Conservation (phyloP, 1,140 invertebrate genomes). For the Coenobita brevimanus region DNA sequence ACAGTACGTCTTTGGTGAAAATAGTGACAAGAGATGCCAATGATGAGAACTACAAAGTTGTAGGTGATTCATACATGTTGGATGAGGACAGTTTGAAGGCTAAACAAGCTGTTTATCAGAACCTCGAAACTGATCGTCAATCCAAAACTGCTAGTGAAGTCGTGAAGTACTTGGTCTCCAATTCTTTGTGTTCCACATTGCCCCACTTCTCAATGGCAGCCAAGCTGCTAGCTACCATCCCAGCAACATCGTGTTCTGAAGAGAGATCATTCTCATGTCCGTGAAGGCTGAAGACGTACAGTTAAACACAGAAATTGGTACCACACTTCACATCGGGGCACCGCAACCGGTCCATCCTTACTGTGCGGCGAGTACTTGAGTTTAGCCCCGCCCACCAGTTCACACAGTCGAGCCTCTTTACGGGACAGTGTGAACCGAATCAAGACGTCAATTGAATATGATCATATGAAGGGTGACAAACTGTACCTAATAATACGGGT, state of each 20-base stretch:
- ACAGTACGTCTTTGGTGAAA: not conserved
- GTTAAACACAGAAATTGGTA: too few relatives aligned
- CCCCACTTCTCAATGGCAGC: slow-evolving; percentile 5
- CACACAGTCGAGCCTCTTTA: too few relatives aligned
- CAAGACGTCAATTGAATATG: too few relatives aligned
- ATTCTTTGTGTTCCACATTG: not conserved
- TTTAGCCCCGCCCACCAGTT: too few relatives aligned
- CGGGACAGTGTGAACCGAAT: too few relatives aligned
- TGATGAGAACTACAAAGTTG: not conserved
- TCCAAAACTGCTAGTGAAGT: not conserved
- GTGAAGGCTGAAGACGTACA: not conserved
- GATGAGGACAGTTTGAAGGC: not conserved
- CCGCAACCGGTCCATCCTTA: too few relatives aligned
- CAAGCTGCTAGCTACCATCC: slow-evolving; percentile 3
- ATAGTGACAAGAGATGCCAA: not conserved
- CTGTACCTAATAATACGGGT: too few relatives aligned
- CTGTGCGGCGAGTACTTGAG: too few relatives aligned
- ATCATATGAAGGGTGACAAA: too few relatives aligned
- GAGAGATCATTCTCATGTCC: slow-evolving; percentile 22
- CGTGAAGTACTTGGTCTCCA: not conserved
- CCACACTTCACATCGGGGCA: too few relatives aligned
- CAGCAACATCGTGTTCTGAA: slow-evolving; percentile 15
- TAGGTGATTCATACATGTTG: not conserved
- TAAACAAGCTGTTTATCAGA: not conserved
- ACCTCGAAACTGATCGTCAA: not conserved